Base-by-base conservation (phyloP, 2,113 vertebrate species). In the Prunella himalayana region DNA sequence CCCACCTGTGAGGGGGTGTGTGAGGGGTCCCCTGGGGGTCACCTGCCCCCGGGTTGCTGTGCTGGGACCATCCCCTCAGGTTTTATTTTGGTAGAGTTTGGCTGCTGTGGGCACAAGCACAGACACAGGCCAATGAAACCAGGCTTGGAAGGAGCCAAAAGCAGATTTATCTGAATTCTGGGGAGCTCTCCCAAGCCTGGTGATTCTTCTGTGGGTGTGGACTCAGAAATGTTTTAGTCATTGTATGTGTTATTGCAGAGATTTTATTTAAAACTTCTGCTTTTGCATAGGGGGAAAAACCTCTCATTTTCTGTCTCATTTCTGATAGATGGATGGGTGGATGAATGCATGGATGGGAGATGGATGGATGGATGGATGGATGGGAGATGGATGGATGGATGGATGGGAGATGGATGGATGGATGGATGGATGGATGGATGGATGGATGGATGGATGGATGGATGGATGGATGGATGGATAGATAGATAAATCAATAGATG, bases 121-220 rank as follows among this genome's bases (percentile, higher is more conserved):
- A 28, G 18, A 20, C 84, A 57, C 72, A 78, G 65, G n/a, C 80
- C 64, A 24, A 6, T 3, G 45, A 84, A 73, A n/a, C 10, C 15
- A 39, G 53, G 53, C 37, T 8, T 81, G 66, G 71, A 91, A 64
- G 7, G 15, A 72, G 69, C 4, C 1, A 60, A 37, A 68, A 87
- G 0, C 69, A 65, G 69, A 22, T 50, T 59, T 59, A 78, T 50
- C 53, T 86, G 63, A 9, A 86, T 95, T 88, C 63, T 65, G 44
- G 66, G 3, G 56, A 87, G 88, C 87, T 63, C 66, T 80, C 63
- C 73, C 66, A 37, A 92, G 88, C 56, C 83, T 83, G 73, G 77
- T 87, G 93, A 80, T 66, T 68, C 88, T 60, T 94, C 94, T 83
- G 90, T 94, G 93, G 91, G 92, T 86, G 95, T 94, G 82, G 73